These are phyloP conservation scores for Oryctolagus cuniculus DNA, from an alignment of 2,113 vertebrate genomes.

Conservation along the genomic window mOryCun1.1 NC_091447.1:10811001-10811500, in stretches of 20 bases:
- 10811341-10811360: slow-evolving; percentile 35
- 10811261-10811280: slow-evolving; percentile 56
- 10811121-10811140: slow-evolving; percentile 80
- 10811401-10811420: neutral
- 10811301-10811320: slow-evolving; percentile 22
- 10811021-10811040: slow-evolving; percentile 86
- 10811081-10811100: slow-evolving; percentile 79
- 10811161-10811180: slow-evolving; percentile 68
- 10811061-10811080: slow-evolving; percentile 78
- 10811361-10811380: slow-evolving; percentile 55
- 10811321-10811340: slow-evolving; percentile 25
- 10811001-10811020: slow-evolving; percentile 79
- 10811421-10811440: neutral
- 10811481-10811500: neutral
- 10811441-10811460: neutral
- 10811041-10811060: slow-evolving; percentile 78
- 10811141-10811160: slow-evolving; percentile 66
- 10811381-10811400: slow-evolving; percentile 26
- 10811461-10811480: neutral
- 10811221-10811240: slow-evolving; percentile 58
- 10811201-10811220: slow-evolving; percentile 70
- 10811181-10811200: slow-evolving; percentile 67
- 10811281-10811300: slow-evolving; percentile 41
- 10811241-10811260: slow-evolving; percentile 67
- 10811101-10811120: slow-evolving; percentile 79